A percentile compares a stretch with the other conserved stretches of the same genome.
Evolutionary conservation across 2,797 vertebrate genomes (phyloP).

Genomic region (Poeciliopsis turneri): DNA sequence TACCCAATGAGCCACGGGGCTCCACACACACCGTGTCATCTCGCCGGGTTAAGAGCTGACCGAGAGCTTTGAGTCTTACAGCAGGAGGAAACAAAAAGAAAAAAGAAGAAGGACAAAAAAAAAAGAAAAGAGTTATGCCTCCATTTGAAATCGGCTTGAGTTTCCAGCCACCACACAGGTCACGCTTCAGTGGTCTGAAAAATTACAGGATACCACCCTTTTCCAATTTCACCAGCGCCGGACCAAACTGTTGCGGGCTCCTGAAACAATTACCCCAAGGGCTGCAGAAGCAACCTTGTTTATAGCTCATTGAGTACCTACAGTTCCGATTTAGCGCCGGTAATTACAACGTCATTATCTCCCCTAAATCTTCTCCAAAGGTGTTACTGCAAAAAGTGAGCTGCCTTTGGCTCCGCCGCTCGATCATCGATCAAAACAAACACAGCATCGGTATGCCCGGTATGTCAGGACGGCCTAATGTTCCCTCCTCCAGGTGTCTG

Average conservation of each 20-base stretch:
- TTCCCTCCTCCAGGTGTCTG: conserved; percentile 63
- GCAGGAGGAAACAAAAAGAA: conserved; percentile 63
- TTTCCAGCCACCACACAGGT: conserved; percentile 64
- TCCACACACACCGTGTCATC: conserved; percentile 22
- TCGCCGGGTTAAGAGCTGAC: conserved; percentile 58
- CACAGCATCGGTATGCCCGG: conserved; percentile 51
- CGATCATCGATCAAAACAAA: conserved; percentile 61
- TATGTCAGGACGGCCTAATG: conserved; percentile 54
- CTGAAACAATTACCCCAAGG: conserved; percentile 78
- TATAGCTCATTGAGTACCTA: conserved; percentile 78
- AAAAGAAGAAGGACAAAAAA: no score
- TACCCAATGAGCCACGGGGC: conserved; percentile 50
- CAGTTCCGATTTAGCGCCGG: conserved; percentile 69
- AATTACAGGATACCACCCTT: conserved; percentile 77
- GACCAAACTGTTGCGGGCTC: conserved; percentile 71
- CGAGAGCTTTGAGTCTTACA: conserved; percentile 64
- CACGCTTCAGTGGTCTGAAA: conserved; percentile 78
- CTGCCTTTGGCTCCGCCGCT: conserved; percentile 57
- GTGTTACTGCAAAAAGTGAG: conserved; percentile 39
- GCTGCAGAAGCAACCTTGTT: conserved; percentile 74
- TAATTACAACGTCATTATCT: conserved; percentile 75
- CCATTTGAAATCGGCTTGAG: conserved; percentile 72
- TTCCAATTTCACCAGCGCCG: conserved; percentile 75
- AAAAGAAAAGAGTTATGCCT: conserved; percentile 57
- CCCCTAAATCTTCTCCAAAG: conserved; percentile 60